Evolutionary conservation across 1,140 invertebrate species (phyloP), one percentile per base, ranked within the genome.

Genomic region (Physella acuta): DNA sequence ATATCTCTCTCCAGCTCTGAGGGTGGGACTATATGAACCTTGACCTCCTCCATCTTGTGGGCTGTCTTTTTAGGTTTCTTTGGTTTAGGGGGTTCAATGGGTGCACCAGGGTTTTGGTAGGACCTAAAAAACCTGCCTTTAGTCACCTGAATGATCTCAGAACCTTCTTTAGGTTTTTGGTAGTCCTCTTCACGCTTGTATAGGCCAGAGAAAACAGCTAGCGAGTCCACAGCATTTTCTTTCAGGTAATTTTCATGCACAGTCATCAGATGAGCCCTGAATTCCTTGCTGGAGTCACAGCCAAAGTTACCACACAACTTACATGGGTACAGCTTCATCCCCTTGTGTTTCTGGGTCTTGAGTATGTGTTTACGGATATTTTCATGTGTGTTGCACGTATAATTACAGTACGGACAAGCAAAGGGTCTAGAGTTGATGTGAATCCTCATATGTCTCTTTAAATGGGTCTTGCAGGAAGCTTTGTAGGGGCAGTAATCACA

Each of bases 381-480:
- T 81, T 94, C 93, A 90, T 93, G 86, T 75, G 89, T 91, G 73
- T 91, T 93, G 80, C 92, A 93, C 0, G 88, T 88, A 76, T 92
- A 95, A 33, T 89, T 86, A 79, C 94, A 95, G 70, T 92, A 88
- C 0, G 88, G 85, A 79, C 94, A 96, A 80, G 89, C 88, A 84
- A 90, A 92, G 0, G 93, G 93, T 74, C 92, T 91, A 68, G 89
- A 88, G 67, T 93, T 92, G 0, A 94, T 97, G 81, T 98, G 93
- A 17, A 91, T 91, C 81, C 93, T 90, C 78, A 92, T 87, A 88
- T 82, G 92, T 17, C 82, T 68, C 20, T 72, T 68, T 4, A 83
- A 71, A 68, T 83, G 81, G 0, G 77, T 81, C 53, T 76, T 76
- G 31, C 79, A 79, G 3, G 76, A 72, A 16, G 80, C 78, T 68